phyloP scores from a whole-genome alignment of 2,797 vertebrate species.

The Mallotus villosus region DNA sequence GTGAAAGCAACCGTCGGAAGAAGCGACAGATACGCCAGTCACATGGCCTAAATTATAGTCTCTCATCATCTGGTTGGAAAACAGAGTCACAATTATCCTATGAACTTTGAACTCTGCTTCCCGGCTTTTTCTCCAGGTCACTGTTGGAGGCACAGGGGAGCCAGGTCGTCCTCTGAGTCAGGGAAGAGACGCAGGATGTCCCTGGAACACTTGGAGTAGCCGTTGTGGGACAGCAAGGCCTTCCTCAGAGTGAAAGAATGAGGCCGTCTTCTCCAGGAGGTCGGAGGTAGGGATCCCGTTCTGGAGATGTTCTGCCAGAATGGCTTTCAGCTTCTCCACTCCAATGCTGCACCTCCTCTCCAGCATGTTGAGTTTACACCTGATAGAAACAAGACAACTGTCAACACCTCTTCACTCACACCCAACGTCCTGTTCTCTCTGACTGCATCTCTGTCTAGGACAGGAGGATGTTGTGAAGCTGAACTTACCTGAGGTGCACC shows the following conservation, averaged over 20 bases:
- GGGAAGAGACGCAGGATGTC: conserved; percentile 71
- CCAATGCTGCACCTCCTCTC: conserved; percentile 71
- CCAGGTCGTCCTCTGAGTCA: conserved; percentile 66
- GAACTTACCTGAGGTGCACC: conserved; percentile 55
- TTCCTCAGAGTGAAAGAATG: conserved; percentile 69
- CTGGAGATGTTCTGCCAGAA: conserved; percentile 68
- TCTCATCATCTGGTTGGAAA: neutral
- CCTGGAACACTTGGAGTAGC: conserved; percentile 71
- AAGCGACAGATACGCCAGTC: neutral
- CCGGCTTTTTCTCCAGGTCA: conserved; percentile 10
- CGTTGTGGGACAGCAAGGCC: conserved; percentile 64
- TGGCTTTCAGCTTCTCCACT: conserved; percentile 71
- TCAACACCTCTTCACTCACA: conserved; percentile 1
- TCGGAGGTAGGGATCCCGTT: conserved; percentile 64
- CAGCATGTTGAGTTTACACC: conserved; percentile 72
- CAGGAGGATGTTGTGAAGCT: neutral
- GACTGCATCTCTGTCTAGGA: neutral
- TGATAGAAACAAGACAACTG: conserved; percentile 34
- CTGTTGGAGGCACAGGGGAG: conserved; percentile 60
- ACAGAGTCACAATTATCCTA: neutral
- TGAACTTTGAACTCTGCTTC: neutral
- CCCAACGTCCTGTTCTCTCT: neutral
- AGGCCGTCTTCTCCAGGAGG: conserved; percentile 71
- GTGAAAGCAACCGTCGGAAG: neutral
- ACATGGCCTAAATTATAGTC: neutral